These are phyloP conservation scores for Oscheius sp. DNA, from an alignment of 1,140 invertebrate genomes.

Conservation along the genomic window DNA sequence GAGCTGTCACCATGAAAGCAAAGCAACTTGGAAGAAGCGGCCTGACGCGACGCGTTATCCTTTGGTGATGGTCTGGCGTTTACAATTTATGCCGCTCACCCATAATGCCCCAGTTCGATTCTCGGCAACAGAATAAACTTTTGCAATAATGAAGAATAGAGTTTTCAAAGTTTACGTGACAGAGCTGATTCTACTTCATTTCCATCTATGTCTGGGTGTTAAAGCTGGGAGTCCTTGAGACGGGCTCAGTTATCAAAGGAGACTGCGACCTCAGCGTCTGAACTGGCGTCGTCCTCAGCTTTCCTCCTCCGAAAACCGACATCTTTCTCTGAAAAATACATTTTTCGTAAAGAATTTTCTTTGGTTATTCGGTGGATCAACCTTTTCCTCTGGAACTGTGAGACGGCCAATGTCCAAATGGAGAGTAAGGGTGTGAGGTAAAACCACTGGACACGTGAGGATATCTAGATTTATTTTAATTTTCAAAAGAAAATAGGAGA, in stretches of 20 bases:
- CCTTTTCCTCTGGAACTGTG: slow-evolving; percentile 12
- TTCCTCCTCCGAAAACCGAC: neutral
- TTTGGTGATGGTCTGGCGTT: no score
- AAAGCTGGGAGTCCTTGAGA: neutral
- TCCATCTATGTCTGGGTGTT: neutral
- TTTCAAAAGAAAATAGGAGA: neutral
- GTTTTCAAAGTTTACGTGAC: no score
- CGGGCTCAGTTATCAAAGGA: neutral
- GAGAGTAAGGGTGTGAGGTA: neutral
- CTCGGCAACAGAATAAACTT: no score
- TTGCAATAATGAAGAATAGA: no score
- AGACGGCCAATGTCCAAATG: slow-evolving; percentile 10
- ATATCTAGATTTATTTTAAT: neutral
- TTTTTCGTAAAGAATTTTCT: neutral
- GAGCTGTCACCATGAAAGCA: no score
- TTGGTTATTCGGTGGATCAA: neutral
- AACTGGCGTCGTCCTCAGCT: neutral
- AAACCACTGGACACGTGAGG: neutral
- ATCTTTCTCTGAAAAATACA: slow-evolving; percentile 11
- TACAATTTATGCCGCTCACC: no score
- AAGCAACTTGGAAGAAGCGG: no score
- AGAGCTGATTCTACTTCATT: no score
- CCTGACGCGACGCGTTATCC: no score
- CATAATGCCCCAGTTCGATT: no score
- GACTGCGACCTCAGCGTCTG: neutral